Percentiles rank a stretch among this genome's conserved stretches.
phyloP scores from a whole-genome alignment of 2,888 invertebrate genomes.

The Stenurella melanura region DNA sequence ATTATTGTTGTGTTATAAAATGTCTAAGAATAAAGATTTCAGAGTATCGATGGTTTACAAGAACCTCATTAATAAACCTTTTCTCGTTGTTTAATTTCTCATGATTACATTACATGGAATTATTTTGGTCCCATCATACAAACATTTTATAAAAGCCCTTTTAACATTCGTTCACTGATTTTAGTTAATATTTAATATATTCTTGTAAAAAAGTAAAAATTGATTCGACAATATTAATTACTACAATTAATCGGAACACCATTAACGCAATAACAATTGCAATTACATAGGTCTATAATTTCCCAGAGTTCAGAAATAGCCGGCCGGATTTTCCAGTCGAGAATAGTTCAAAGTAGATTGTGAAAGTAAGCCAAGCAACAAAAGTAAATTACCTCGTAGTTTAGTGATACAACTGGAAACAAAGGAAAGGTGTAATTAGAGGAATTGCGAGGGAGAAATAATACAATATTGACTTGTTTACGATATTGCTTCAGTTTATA shows the following conservation, averaged over 20 bases:
- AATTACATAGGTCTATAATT: neutral
- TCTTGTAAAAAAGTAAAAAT: neutral
- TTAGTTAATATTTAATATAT: too few relatives aligned
- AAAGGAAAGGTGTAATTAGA: neutral
- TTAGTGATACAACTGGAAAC: neutral
- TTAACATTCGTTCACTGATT: too few relatives aligned
- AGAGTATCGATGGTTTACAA: too few relatives aligned
- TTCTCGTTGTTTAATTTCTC: too few relatives aligned
- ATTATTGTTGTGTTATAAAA: too few relatives aligned
- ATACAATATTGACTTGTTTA: neutral
- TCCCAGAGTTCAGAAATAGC: neutral
- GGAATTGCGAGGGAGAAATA: neutral
- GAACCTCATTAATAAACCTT: too few relatives aligned
- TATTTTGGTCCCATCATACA: too few relatives aligned
- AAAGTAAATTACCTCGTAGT: neutral
- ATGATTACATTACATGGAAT: too few relatives aligned
- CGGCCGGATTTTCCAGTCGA: neutral
- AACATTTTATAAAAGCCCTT: too few relatives aligned
- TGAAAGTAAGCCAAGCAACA: neutral
- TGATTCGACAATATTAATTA: neutral
- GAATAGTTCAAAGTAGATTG: neutral
- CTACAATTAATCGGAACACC: neutral
- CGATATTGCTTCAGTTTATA: neutral
- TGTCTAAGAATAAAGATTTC: too few relatives aligned
- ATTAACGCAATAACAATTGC: neutral